Percentiles rank a stretch among this genome's conserved stretches.
These are phyloP conservation scores for Leptinotarsa haldemani DNA, from an alignment of 2,888 invertebrate species.

Conservation along the genomic window DNA sequence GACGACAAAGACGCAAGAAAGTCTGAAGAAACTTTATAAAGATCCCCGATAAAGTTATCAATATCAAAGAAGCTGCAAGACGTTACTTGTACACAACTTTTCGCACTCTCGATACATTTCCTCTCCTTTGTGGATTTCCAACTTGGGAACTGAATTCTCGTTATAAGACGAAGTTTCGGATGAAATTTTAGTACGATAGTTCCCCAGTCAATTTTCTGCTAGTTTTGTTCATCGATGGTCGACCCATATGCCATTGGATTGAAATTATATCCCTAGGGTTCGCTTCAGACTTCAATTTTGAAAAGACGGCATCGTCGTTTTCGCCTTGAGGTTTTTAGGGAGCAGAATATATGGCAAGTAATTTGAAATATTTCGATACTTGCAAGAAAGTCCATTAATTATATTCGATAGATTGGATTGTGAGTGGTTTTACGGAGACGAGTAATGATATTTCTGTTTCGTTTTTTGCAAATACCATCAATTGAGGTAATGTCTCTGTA, in stretches of 20 bases:
- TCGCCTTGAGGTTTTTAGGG: background rate
- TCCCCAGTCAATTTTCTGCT: constrained; percentile 30
- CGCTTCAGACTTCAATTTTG: constrained; percentile 26
- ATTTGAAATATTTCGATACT: background rate
- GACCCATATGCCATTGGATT: constrained; percentile 23
- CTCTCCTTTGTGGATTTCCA: constrained; percentile 30
- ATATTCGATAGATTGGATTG: background rate
- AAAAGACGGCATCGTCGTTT: constrained; percentile 15
- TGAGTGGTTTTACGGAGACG: background rate
- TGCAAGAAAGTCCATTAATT: background rate
- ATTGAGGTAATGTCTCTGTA: no score
- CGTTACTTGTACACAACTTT: constrained; percentile 29
- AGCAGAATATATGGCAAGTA: background rate
- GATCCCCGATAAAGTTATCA: constrained; percentile 26
- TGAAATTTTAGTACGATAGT: constrained; percentile 30
- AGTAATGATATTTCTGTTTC: background rate
- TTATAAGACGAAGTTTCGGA: constrained; percentile 32
- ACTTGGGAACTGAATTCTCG: constrained; percentile 34
- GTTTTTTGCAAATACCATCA: background rate
- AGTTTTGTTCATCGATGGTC: constrained; percentile 25
- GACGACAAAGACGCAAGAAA: constrained; percentile 5
- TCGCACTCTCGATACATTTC: constrained; percentile 35
- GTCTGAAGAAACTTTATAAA: background rate
- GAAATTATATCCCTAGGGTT: constrained; percentile 17
- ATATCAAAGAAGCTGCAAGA: constrained; percentile 35